Evolutionary conservation across 2,113 vertebrate genomes (phyloP).

Genomic region (Mohoua ochrocephala): DNA sequence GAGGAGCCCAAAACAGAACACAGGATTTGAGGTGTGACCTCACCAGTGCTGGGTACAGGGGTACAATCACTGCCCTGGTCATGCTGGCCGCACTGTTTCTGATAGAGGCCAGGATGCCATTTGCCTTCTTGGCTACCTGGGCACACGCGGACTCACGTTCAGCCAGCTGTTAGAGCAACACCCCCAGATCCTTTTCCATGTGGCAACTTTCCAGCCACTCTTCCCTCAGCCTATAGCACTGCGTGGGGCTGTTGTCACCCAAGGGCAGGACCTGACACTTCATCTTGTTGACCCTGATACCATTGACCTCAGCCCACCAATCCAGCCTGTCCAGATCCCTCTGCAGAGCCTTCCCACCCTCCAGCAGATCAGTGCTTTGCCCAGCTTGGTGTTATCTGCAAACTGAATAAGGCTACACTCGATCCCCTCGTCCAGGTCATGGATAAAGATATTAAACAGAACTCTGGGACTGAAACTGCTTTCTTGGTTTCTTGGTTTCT

Average conservation of each 20-base stretch:
- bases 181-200: neutral
- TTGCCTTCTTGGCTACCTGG: neutral
- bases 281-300: too few relatives aligned
- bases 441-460: neutral
- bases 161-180: neutral
- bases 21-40: accelerated
- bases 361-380: neutral
- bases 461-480: neutral
- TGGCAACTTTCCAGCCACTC: neutral
- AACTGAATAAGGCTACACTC: neutral
- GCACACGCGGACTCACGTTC: neutral
- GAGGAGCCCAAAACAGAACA: neutral
- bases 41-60: accelerated
- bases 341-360: neutral
- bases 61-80: neutral
- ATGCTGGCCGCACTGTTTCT: neutral
- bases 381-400: neutral
- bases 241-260: neutral
- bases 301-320: neutral
- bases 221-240: accelerated
- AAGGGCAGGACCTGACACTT: neutral
- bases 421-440: neutral
- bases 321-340: too few relatives aligned
- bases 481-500: neutral
- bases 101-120: neutral